phyloP scores from a whole-genome alignment of 2,888 invertebrate species.

The Rhogogaster chlorosoma region DNA sequence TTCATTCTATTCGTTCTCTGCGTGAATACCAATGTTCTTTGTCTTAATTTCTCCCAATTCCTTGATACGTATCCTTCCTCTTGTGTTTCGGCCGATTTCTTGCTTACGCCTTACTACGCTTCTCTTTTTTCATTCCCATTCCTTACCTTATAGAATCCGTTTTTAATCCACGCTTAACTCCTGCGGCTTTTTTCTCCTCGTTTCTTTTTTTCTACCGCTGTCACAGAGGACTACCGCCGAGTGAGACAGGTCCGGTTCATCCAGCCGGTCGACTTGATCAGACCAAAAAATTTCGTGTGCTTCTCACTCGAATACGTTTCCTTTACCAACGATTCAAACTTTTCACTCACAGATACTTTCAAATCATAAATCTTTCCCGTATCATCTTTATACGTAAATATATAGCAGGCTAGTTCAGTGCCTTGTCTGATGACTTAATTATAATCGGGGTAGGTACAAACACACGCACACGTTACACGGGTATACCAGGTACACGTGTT shows the following conservation, averaged over 20 bases:
- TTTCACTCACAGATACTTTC: neutral
- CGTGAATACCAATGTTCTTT: neutral
- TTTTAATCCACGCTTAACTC: constrained; percentile 75
- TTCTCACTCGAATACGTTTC: constrained; percentile 25
- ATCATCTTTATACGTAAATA: neutral
- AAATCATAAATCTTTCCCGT: neutral
- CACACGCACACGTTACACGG: neutral
- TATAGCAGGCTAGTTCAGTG: neutral
- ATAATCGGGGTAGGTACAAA: constrained; percentile 20
- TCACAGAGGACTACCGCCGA: constrained; percentile 44
- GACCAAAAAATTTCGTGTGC: constrained; percentile 4
- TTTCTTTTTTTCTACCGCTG: constrained; percentile 58
- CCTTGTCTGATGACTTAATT: constrained; percentile 21
- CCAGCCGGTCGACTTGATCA: constrained; percentile 17
- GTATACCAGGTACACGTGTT: constrained; percentile 3
- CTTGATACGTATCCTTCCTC: constrained; percentile 32
- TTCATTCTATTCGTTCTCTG: constrained; percentile 16
- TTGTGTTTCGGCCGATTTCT: constrained; percentile 46
- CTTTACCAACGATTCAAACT: neutral
- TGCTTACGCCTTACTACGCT: constrained; percentile 47
- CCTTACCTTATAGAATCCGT: constrained; percentile 57
- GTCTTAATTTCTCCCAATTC: constrained; percentile 37
- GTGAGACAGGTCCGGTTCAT: constrained; percentile 49
- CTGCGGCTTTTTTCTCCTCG: constrained; percentile 61
- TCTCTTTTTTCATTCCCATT: constrained; percentile 31